A percentile compares a stretch with the other conserved stretches of the same genome.
Conservation (phyloP, 1,140 invertebrate species). For the Hyles euphorbiae region DNA sequence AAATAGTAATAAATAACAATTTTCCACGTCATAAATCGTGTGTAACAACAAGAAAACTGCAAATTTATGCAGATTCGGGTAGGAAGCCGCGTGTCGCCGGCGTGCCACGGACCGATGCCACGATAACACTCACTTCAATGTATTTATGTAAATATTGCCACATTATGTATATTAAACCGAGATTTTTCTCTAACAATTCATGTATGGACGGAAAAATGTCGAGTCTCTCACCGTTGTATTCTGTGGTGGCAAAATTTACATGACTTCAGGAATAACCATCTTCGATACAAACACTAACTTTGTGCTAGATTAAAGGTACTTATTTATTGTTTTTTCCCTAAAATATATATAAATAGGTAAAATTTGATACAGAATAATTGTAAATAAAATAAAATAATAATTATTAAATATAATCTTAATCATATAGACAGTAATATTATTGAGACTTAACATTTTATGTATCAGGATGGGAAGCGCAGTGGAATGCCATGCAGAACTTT, state of each 20-base stretch:
- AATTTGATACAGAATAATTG: no score
- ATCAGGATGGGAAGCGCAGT: no score
- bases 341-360: no score
- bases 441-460: no score
- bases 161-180: slow-evolving; percentile 26
- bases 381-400: no score
- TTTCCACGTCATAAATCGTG: slow-evolving; percentile 49
- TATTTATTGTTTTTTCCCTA: no score
- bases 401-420: no score
- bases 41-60: slow-evolving; percentile 57
- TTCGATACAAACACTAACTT: no score
- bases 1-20: slow-evolving; percentile 49
- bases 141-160: slow-evolving; percentile 34
- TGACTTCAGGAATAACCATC: no score
- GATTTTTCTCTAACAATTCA: slow-evolving; percentile 25
- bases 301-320: no score
- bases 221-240: not conserved
- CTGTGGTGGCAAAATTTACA: not conserved
- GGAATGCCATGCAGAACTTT: no score
- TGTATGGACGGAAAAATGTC: slow-evolving; percentile 15
- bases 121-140: slow-evolving; percentile 21
- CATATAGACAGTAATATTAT: no score
- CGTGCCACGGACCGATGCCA: slow-evolving; percentile 32
- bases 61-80: slow-evolving; percentile 58
- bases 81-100: slow-evolving; percentile 40